phyloP scores from a whole-genome alignment of 2,888 invertebrate species.

The Nomada goodeniana region DNA sequence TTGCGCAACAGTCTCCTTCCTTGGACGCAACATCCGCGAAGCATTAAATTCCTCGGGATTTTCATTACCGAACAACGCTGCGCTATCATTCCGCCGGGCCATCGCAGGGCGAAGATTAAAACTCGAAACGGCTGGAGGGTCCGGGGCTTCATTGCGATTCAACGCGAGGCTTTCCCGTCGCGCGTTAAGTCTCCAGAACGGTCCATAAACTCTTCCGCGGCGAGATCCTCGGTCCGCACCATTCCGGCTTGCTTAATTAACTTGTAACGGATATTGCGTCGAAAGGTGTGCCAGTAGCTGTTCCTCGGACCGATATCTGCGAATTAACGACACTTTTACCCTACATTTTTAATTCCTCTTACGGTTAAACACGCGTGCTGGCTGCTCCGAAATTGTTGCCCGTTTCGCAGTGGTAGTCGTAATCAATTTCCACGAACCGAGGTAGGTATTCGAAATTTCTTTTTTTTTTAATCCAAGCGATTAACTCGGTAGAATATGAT shows the following conservation, averaged over 20 bases:
- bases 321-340: neutral
- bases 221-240: slow-evolving; percentile 23
- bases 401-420: too few relatives aligned
- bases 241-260: slow-evolving; percentile 36
- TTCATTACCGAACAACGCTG: neutral
- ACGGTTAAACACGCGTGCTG: too few relatives aligned
- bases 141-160: slow-evolving; percentile 42
- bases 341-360: too few relatives aligned
- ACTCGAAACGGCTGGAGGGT: slow-evolving; percentile 10
- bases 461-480: too few relatives aligned
- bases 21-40: neutral
- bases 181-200: slow-evolving; percentile 29
- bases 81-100: neutral
- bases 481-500: too few relatives aligned
- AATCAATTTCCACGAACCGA: too few relatives aligned
- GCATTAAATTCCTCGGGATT: neutral
- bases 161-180: slow-evolving; percentile 11
- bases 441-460: too few relatives aligned
- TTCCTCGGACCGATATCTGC: slow-evolving; percentile 4
- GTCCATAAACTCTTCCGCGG: slow-evolving; percentile 40
- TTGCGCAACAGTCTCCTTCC: neutral
- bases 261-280: slow-evolving; percentile 41
- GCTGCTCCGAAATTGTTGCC: too few relatives aligned
- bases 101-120: slow-evolving; percentile 5
- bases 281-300: neutral